Base-by-base conservation (phyloP, 1,140 invertebrate species). In the Linepithema humile region DNA sequence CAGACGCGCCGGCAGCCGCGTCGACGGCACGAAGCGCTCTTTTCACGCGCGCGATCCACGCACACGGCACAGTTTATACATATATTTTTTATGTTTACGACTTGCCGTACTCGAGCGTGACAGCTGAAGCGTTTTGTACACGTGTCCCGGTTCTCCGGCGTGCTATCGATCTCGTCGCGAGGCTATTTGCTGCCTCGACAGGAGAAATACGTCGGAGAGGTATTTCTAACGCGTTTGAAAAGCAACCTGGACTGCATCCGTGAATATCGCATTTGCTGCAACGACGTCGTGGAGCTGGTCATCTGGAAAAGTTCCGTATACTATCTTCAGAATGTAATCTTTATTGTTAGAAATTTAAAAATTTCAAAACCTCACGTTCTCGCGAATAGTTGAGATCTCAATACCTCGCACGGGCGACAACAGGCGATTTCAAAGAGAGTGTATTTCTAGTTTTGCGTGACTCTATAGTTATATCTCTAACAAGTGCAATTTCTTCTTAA, bases 211-310 rank as follows among this genome's bases (percentile, higher is more conserved):
- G 73, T 85, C 48, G 74, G 62, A 53, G 23, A 69, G 64, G 77
- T 85, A 86, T 82, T 86, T 85, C 85, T 85, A 80, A 85, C 65
- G 65, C 67, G 43, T 72, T 85, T 82, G 59, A 65, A 60, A 85
- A 85, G 50, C 38, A 85, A 55, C 60, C 35, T 17, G 23, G 40
- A 15, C 6, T 26, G 59, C 40, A 53, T 77, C 20, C 74, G 62
- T 32, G 74, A 65, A 62, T 64, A 77, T 65, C 60, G 32, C 60
- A 65, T 65, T 23, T n/a, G n/a, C n/a, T n/a, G n/a, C 74, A 65
- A 26, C 45, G 40, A 29, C 48, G 62, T 32, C 72, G n/a, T 45
- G 72, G 23, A 59, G 53, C 60, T 17, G 70, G 35, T 74, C 70
- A 57, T 40, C 53, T 77, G 59, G n/a, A 65, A 77, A 53, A 65